Base-by-base conservation (phyloP, 2,113 vertebrate genomes). In the Fulmarus glacialis region DNA sequence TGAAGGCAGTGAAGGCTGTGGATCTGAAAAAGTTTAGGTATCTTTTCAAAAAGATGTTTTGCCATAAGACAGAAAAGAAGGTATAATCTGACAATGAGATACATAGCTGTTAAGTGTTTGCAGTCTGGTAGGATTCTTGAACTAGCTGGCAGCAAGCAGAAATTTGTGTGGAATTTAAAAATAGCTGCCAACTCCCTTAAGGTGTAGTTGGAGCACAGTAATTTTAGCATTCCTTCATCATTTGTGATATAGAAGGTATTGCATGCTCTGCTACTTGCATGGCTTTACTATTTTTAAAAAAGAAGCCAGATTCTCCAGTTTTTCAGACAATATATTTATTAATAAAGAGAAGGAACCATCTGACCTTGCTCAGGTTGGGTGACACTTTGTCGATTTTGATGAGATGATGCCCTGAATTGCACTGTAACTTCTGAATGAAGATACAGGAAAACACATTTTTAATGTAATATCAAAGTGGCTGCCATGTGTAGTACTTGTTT, bases 71-170 rank as follows among this genome's bases (percentile, higher is more conserved):
- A 45, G 75, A 93, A 48, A 74, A 75, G 91, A 78, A 96, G 80
- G 58, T 82, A 55, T 43, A 50, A 87, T 94, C 22, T 94, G 88
- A 47, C n/a, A 62, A 58, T 60, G 87, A 95, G 87, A 94, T 32
- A 45, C 42, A 14, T 29, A 97, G n/a, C 73, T 89, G 70, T 91
- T 87, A 96, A 86, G 47, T 56, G 56, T 63, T 75, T 85, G 78
- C 91, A 82, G 52, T 96, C 92, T 97, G 96, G 70, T 92, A 70
- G 63, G 42, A 87, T 84, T 94, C 87, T 90, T 90, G 68, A 94
- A 87, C 93, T 93, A 97, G 89, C 97, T 95, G 95, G 87, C 90
- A 95, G 93, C 91, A 95, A 95, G 48, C 84, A 90, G 89, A 90
- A 94, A 95, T 95, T 94, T 89, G 63, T 94, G 92, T 85, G 92